Conservation (phyloP, 2,113 vertebrate species). For the Ploceus nigricollis region DNA sequence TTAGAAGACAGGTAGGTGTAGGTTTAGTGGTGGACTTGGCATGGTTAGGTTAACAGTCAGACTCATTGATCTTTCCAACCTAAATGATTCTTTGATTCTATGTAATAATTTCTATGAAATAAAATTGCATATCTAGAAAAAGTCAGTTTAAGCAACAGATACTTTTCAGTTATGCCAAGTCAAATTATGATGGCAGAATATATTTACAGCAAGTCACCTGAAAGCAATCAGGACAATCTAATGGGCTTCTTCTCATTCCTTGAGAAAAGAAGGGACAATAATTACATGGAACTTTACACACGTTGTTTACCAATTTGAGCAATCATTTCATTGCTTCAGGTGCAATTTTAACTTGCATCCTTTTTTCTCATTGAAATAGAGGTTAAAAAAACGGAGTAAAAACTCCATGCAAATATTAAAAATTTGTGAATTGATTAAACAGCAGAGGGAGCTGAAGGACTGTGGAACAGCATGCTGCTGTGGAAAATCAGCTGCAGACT, state of each 20-base stretch:
- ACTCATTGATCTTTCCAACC: background rate
- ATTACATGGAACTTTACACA: background rate
- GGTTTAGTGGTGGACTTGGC: background rate
- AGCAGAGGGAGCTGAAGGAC: constrained; percentile 69
- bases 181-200: background rate
- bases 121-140: background rate
- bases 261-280: background rate
- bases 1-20: background rate
- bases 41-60: background rate
- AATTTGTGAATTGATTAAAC: background rate
- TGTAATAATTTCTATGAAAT: background rate
- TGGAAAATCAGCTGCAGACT: background rate
- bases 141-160: background rate
- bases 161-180: background rate
- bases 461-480: background rate
- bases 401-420: background rate
- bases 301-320: background rate
- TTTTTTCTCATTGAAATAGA: background rate
- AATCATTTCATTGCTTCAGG: background rate
- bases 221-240: background rate
- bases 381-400: background rate
- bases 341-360: background rate
- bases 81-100: background rate
- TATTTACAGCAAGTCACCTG: background rate
- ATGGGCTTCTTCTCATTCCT: background rate